Percentiles rank a stretch among this genome's conserved stretches.
Evolutionary conservation across 92 coral and sea anemone genomes (phyloP).

Genomic region (Blastomussa wellsi): DNA sequence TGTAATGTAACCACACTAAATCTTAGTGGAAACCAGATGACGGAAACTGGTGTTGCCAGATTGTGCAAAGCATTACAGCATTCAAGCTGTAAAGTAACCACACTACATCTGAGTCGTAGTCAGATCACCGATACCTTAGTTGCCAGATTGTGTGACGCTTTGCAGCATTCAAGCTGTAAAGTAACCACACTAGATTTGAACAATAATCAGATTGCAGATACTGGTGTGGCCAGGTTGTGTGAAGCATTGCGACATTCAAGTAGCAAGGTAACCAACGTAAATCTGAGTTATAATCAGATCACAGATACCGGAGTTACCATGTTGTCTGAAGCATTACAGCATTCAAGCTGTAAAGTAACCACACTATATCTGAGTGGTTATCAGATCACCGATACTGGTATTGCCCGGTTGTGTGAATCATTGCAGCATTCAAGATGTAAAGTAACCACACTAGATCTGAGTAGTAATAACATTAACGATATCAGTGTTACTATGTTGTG

Average conservation of each 20-base stretch:
- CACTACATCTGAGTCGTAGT: no score
- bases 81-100: no score
- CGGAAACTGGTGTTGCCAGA: neutral
- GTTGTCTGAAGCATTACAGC: neutral
- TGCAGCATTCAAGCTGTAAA: neutral
- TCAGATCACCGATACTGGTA: neutral
- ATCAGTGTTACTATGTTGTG: conserved; percentile 6
- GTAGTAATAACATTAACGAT: neutral
- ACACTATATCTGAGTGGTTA: neutral
- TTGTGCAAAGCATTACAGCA: neutral
- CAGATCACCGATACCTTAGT: neutral
- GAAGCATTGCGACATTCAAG: neutral
- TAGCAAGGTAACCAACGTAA: neutral
- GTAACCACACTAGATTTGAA: neutral
- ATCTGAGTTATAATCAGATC: neutral
- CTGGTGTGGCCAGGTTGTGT: neutral
- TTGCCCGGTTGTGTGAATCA: neutral
- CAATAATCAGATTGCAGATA: neutral
- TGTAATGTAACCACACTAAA: neutral
- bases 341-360: neutral
- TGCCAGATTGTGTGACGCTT: neutral
- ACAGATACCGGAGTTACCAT: neutral
- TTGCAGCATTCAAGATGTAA: neutral
- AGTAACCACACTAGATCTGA: neutral
- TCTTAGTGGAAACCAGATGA: neutral